Evolutionary conservation across 2,888 invertebrate genomes (phyloP).

Genomic region (Pyrocoelia pectoralis): DNA sequence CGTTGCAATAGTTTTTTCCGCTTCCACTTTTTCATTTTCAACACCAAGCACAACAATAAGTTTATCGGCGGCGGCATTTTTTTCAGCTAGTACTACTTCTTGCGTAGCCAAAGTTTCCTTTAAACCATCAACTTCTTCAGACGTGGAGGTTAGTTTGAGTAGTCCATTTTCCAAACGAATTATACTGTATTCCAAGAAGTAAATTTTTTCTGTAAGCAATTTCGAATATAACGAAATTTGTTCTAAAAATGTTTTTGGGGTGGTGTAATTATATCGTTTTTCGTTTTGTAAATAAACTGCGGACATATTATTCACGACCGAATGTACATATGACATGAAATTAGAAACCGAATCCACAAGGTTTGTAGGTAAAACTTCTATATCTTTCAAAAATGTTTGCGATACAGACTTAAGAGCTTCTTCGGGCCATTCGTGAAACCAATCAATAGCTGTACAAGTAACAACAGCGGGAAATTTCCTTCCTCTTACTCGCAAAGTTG

Average conservation of each 20-base stretch:
- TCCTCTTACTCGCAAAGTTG: slow-evolving; percentile 83
- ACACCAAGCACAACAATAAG: slow-evolving; percentile 85
- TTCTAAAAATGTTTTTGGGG: slow-evolving; percentile 94
- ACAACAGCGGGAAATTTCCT: slow-evolving; percentile 94
- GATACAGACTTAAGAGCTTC: slow-evolving; percentile 92
- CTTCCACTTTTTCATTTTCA: slow-evolving; percentile 90
- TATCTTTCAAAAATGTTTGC: slow-evolving; percentile 78
- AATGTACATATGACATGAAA: slow-evolving; percentile 93
- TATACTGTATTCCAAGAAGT: slow-evolving; percentile 78
- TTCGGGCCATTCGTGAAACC: slow-evolving; percentile 97
- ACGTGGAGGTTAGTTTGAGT: slow-evolving; percentile 85
- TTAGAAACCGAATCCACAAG: slow-evolving; percentile 62
- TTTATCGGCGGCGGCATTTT: slow-evolving; percentile 90
- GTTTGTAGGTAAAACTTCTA: slow-evolving; percentile 71
- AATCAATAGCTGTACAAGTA: slow-evolving; percentile 92
- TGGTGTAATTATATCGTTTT: slow-evolving; percentile 92
- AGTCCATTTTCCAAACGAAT: slow-evolving; percentile 85
- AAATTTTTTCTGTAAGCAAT: slow-evolving; percentile 71
- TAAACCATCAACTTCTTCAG: slow-evolving; percentile 83
- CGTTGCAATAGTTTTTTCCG: slow-evolving; percentile 81
- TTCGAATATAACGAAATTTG: slow-evolving; percentile 86
- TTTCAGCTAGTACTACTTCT: slow-evolving; percentile 77
- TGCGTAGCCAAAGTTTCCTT: slow-evolving; percentile 75
- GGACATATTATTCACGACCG: slow-evolving; percentile 87
- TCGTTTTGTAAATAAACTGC: slow-evolving; percentile 83